Evolutionary conservation across 2,888 invertebrate genomes (phyloP).

Genomic region (Metopia argyrocephala): DNA sequence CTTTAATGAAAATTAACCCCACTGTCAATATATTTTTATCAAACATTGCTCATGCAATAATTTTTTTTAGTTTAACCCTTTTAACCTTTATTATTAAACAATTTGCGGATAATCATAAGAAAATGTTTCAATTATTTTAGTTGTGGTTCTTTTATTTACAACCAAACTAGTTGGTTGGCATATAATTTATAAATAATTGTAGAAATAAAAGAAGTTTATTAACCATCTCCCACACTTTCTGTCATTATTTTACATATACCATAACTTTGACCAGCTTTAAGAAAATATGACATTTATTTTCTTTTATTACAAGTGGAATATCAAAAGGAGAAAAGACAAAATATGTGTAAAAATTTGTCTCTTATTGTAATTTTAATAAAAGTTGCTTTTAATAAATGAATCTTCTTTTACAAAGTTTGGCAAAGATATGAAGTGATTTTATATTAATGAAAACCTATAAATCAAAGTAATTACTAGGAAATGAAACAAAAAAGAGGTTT

Average conservation of each 20-base stretch:
- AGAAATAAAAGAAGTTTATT: slow-evolving; percentile 5
- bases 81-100: too few species aligned
- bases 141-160: too few species aligned
- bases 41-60: too few species aligned
- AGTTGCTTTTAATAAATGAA: slow-evolving; percentile 35
- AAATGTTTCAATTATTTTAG: too few species aligned
- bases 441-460: slow-evolving; percentile 18
- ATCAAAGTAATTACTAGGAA: slow-evolving; percentile 2
- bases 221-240: neutral
- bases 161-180: slow-evolving; percentile 31
- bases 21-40: too few species aligned
- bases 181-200: slow-evolving; percentile 24
- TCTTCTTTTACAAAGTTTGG: slow-evolving; percentile 3
- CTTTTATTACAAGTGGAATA: neutral
- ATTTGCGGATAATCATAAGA: slow-evolving; percentile 36
- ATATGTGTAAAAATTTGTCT: neutral
- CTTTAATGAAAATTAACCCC: too few species aligned
- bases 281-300: slow-evolving; percentile 27
- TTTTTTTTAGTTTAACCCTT: too few species aligned
- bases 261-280: neutral
- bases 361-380: slow-evolving; percentile 20
- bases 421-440: neutral
- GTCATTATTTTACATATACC: too few species aligned
- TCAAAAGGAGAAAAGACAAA: neutral
- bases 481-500: neutral